Evolutionary conservation across 2,113 vertebrate species (phyloP).

Genomic region (Scytalopus superciliaris): DNA sequence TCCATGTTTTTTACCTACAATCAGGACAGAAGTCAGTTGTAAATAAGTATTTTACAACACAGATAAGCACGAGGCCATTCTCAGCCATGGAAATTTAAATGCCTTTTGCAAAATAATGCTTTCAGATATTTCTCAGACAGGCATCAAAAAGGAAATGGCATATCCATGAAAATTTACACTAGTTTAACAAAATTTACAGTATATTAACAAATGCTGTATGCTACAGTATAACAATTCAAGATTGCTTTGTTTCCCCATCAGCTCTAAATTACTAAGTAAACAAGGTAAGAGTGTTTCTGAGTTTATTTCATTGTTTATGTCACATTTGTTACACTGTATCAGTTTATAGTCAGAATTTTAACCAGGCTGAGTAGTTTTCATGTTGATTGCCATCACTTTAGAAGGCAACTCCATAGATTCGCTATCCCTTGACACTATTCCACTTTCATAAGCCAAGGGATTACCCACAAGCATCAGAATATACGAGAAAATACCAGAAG

Average conservation of each 20-base stretch:
- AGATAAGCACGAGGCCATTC: not conserved
- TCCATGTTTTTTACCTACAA: conserved; percentile 86
- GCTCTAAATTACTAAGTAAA: not conserved
- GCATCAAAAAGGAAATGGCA: not conserved
- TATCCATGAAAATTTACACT: not conserved
- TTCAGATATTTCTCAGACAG: not conserved
- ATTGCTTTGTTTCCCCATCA: not conserved
- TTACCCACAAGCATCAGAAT: not conserved
- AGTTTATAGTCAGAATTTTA: not conserved
- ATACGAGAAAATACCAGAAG: not conserved
- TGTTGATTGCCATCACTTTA: not conserved
- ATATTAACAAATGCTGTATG: not conserved
- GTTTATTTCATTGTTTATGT: not conserved
- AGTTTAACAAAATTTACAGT: not conserved
- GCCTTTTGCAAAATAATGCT: not conserved
- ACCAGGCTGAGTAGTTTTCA: not conserved
- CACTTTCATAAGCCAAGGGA: not conserved
- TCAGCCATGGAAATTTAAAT: not conserved
- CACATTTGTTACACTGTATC: not conserved
- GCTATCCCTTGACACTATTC: not conserved
- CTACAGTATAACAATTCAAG: not conserved
- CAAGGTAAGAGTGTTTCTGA: not conserved
- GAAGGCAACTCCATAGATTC: not conserved
- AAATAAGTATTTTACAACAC: not conserved
- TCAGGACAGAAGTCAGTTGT: not conserved